Conservation (phyloP, 2,888 invertebrate species). For the Patella ulyssiponensis region DNA sequence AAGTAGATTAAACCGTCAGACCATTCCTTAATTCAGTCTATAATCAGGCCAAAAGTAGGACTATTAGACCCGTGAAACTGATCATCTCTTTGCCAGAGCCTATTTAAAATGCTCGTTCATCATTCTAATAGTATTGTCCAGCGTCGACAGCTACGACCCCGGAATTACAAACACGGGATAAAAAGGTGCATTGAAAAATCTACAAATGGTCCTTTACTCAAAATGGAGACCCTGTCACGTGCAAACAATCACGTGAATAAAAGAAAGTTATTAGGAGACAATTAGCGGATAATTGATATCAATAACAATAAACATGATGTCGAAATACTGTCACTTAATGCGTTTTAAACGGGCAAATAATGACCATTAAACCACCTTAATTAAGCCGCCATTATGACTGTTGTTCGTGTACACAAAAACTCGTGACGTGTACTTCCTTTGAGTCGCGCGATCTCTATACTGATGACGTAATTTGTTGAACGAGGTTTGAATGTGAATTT, state of each 20-base stretch:
- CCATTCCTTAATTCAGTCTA: neutral
- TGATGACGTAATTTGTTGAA: neutral
- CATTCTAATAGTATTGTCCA: conserved; percentile 11
- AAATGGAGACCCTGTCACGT: conserved; percentile 10
- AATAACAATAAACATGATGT: conserved; percentile 27
- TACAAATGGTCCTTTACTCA: neutral
- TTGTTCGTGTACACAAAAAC: conserved; percentile 5
- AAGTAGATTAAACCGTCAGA: neutral
- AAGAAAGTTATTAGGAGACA: conserved; percentile 20
- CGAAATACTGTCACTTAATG: conserved; percentile 19
- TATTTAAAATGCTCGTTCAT: conserved; percentile 1
- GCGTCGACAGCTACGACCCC: neutral
- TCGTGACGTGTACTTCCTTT: conserved; percentile 9
- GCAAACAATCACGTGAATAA: conserved; percentile 28
- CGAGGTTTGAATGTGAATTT: neutral
- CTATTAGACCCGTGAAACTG: neutral
- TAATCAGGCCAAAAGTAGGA: neutral
- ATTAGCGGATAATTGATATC: conserved; percentile 27
- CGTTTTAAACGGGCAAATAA: conserved; percentile 25
- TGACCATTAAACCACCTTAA: conserved; percentile 14
- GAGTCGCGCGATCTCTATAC: conserved; percentile 5
- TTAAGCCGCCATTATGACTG: conserved; percentile 3
- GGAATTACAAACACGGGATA: neutral
- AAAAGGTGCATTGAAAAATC: neutral
- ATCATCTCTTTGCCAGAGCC: neutral